Evolutionary conservation across 2,888 invertebrate species (phyloP).

Genomic region (Heteromyza rotundicornis): DNA sequence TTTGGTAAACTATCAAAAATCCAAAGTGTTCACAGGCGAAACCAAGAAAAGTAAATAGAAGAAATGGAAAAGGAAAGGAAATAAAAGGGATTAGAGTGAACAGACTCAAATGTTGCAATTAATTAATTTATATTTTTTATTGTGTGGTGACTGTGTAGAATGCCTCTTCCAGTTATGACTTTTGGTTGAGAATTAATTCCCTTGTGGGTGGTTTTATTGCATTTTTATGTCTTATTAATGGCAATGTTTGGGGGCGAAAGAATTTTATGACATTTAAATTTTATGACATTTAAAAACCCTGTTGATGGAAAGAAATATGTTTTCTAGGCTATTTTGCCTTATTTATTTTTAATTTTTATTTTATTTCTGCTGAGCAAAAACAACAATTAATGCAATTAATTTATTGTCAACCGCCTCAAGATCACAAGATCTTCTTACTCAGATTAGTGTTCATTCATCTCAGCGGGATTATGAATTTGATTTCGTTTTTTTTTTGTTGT

Average conservation of each 20-base stretch:
- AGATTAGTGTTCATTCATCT: too few relatives aligned
- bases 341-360: not conserved
- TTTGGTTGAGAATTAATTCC: not conserved
- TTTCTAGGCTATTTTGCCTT: not conserved
- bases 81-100: not conserved
- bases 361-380: not conserved
- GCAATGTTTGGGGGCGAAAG: not conserved
- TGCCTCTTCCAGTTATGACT: conserved; percentile 1
- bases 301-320: not conserved
- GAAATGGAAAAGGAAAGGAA: too few relatives aligned
- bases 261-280: conserved; percentile 48
- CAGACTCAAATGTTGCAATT: not conserved
- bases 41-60: too few relatives aligned
- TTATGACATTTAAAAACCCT: conserved; percentile 14
- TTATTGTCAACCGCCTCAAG: too few relatives aligned
- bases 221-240: not conserved
- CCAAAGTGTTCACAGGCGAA: too few relatives aligned
- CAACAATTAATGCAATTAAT: not conserved
- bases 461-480: too few relatives aligned
- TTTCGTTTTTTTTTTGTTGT: too few relatives aligned
- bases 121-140: too few relatives aligned
- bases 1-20: not conserved
- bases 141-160: too few relatives aligned
- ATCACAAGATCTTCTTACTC: too few relatives aligned
- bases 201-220: not conserved